Evolutionary conservation across 2,113 vertebrate species (phyloP).

Genomic region (Sclerurus mexicanus): DNA sequence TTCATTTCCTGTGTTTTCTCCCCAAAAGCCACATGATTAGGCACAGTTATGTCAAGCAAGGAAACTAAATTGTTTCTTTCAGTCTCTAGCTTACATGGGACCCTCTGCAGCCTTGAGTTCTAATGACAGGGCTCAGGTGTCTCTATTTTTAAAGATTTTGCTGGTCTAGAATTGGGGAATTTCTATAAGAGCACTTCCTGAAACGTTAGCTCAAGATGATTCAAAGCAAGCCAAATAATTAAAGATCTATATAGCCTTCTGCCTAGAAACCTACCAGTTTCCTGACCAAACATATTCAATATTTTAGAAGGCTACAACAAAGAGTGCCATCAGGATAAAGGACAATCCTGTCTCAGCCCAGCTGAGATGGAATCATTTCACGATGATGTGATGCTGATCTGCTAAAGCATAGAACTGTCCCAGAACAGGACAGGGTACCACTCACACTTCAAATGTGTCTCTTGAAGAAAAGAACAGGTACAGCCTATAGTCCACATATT

Average conservation of each 20-base stretch:
- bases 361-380: background rate
- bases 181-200: background rate
- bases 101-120: background rate
- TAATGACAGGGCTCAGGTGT: background rate
- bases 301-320: background rate
- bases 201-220: background rate
- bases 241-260: background rate
- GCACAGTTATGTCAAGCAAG: background rate
- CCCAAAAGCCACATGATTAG: background rate
- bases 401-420: background rate
- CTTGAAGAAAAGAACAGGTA: background rate
- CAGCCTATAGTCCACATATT: background rate
- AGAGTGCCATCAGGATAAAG: background rate
- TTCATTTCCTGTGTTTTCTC: slow-evolving; percentile 3
- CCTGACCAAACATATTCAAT: background rate
- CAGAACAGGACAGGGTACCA: background rate
- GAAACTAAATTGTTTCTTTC: background rate
- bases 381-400: background rate
- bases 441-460: background rate
- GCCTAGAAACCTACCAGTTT: background rate
- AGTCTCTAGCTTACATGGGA: background rate
- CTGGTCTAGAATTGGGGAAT: background rate
- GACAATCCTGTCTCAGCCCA: background rate
- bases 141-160: background rate
- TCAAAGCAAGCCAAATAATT: background rate